phyloP scores from a whole-genome alignment of 2,113 vertebrate genomes.

The Potamarius usumacintae region DNA sequence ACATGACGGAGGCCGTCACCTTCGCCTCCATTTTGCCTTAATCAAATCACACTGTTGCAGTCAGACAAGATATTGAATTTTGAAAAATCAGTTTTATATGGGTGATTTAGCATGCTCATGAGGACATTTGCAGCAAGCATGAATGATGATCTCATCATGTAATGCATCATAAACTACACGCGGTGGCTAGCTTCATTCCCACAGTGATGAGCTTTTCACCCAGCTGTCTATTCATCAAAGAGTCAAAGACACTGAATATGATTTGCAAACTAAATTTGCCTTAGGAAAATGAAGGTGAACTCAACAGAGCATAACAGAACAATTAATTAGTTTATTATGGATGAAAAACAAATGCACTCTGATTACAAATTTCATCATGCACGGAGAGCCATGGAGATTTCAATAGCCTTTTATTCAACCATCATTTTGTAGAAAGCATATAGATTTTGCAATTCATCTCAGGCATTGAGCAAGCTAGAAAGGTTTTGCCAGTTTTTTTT shows the following conservation, averaged over 20 bases:
- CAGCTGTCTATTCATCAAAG: conserved; percentile 27
- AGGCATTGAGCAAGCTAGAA: background rate
- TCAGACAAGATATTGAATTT: conserved; percentile 24
- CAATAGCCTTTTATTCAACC: background rate
- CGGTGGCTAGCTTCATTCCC: conserved; percentile 11
- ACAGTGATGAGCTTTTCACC: conserved; percentile 22
- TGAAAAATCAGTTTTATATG: conserved; percentile 26
- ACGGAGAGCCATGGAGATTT: background rate
- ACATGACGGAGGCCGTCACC: background rate
- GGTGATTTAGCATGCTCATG: conserved; percentile 32
- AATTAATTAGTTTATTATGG: conserved; percentile 33
- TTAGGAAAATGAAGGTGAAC: conserved; percentile 26
- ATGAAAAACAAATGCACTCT: conserved; percentile 23
- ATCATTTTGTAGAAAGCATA: background rate
- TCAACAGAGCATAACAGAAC: conserved; percentile 33
- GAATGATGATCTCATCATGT: conserved; percentile 32
- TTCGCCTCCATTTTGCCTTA: background rate
- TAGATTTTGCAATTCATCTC: background rate
- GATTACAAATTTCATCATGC: conserved; percentile 12
- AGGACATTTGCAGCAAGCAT: conserved; percentile 33
- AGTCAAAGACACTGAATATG: conserved; percentile 28
- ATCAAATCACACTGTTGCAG: conserved; percentile 9
- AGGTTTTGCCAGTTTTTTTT: background rate
- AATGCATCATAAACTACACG: conserved; percentile 23
- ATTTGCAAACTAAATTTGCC: conserved; percentile 28